Conservation (phyloP, 2,888 invertebrate genomes). For the Epirrhoe tristata region DNA sequence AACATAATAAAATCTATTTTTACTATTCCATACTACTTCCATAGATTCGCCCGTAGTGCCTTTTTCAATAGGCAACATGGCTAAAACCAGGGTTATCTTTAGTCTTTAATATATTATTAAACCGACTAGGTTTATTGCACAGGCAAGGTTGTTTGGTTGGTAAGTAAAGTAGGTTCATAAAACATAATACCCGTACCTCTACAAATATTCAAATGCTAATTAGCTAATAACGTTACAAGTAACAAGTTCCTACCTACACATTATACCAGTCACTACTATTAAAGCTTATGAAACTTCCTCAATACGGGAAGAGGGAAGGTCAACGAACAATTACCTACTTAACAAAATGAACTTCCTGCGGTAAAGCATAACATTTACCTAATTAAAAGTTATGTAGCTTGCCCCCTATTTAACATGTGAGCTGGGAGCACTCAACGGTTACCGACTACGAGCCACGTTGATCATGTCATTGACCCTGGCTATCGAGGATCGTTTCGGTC, state of each 20-base stretch:
- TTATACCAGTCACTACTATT: not conserved
- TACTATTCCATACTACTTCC: no score
- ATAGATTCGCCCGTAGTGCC: no score
- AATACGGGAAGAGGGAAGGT: not conserved
- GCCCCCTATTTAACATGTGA: slow-evolving; percentile 41
- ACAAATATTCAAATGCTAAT: not conserved
- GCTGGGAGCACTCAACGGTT: slow-evolving; percentile 53
- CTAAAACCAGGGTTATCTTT: no score
- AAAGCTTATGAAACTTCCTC: slow-evolving; percentile 6
- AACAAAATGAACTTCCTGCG: slow-evolving; percentile 11
- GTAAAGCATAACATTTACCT: slow-evolving; percentile 17
- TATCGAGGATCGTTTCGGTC: slow-evolving; percentile 69
- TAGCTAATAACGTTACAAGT: not conserved
- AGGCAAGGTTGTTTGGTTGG: not conserved
- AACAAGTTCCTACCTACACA: not conserved
- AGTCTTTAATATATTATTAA: no score
- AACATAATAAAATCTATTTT: no score
- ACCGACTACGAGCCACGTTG: slow-evolving; percentile 52
- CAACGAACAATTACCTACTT: slow-evolving; percentile 6
- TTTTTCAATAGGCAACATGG: no score
- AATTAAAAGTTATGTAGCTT: slow-evolving; percentile 24
- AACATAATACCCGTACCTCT: not conserved
- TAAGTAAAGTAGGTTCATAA: not conserved
- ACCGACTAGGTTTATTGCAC: not conserved
- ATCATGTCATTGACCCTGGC: slow-evolving; percentile 73